Conservation (phyloP, 2,888 invertebrate species). For the Oscheius onirici region DNA sequence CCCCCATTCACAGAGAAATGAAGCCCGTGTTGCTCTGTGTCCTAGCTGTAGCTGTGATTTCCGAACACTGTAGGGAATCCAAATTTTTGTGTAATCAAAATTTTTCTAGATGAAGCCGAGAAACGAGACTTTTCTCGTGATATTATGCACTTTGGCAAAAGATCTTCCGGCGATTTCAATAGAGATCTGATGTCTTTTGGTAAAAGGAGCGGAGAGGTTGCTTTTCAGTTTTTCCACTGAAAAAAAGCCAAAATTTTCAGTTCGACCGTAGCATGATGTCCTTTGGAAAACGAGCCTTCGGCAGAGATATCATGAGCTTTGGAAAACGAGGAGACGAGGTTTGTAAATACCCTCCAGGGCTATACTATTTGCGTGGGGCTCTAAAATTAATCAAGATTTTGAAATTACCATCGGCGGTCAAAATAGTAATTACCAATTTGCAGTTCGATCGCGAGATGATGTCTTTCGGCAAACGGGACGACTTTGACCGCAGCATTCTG, state of each 20-base stretch:
- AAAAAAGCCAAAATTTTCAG: neutral
- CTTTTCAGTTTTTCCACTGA: neutral
- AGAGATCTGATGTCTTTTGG: constrained; percentile 15
- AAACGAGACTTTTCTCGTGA: constrained; percentile 32
- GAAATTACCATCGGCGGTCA: neutral
- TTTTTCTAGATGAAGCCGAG: constrained; percentile 4
- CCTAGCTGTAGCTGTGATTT: constrained; percentile 20
- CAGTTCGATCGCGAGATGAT: constrained; percentile 47
- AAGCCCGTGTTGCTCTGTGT: constrained; percentile 28
- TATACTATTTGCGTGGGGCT: constrained; percentile 15
- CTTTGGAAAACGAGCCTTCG: constrained; percentile 45
- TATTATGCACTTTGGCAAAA: constrained; percentile 36
- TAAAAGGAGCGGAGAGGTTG: constrained; percentile 24
- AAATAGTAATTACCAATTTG: constrained; percentile 18
- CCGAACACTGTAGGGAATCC: constrained; percentile 11
- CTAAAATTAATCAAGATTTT: neutral
- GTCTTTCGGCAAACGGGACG: constrained; percentile 50
- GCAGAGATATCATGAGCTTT: constrained; percentile 39
- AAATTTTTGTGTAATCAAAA: neutral
- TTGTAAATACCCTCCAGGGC: neutral
- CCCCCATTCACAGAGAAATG: constrained; percentile 8
- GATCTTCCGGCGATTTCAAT: constrained; percentile 15
- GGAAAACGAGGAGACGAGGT: constrained; percentile 37
- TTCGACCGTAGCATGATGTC: constrained; percentile 49
- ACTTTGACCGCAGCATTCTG: constrained; percentile 47